These are phyloP conservation scores for Bufotes viridis DNA, from an alignment of 2,797 vertebrate species.

Conservation along the genomic window DNA sequence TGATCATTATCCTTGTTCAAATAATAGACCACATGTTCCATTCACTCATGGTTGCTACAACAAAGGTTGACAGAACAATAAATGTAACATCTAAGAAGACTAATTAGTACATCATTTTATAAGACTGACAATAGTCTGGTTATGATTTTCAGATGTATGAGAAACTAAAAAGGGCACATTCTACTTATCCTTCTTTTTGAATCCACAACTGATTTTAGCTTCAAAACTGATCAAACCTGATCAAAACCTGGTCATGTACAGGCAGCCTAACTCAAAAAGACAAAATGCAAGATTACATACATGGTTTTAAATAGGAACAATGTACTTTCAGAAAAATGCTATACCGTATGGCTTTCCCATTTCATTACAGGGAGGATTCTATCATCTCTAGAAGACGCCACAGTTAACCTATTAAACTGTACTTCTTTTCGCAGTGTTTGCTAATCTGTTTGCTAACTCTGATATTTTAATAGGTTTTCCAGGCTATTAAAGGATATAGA, in stretches of 20 bases:
- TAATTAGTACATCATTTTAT: slow-evolving; percentile 49
- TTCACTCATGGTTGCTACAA: slow-evolving; percentile 75
- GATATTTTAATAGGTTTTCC: too few relatives aligned
- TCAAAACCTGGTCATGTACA: too few relatives aligned
- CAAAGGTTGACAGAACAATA: slow-evolving; percentile 67
- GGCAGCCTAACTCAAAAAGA: neutral
- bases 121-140: too few relatives aligned
- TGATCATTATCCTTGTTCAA: slow-evolving; percentile 85
- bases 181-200: too few relatives aligned
- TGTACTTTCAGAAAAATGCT: neutral
- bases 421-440: neutral
- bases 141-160: too few relatives aligned
- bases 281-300: neutral
- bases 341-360: neutral
- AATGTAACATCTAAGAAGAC: slow-evolving; percentile 63
- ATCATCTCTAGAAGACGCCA: neutral
- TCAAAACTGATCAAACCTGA: neutral
- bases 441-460: neutral
- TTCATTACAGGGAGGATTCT: neutral
- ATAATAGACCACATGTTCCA: slow-evolving; percentile 81
- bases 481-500: too few relatives aligned
- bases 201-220: neutral
- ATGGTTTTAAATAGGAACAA: neutral
- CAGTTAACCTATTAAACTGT: neutral
- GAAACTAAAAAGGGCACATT: too few relatives aligned